phyloP scores from a whole-genome alignment of 1,140 invertebrate genomes.

The Bombus cullumanus region DNA sequence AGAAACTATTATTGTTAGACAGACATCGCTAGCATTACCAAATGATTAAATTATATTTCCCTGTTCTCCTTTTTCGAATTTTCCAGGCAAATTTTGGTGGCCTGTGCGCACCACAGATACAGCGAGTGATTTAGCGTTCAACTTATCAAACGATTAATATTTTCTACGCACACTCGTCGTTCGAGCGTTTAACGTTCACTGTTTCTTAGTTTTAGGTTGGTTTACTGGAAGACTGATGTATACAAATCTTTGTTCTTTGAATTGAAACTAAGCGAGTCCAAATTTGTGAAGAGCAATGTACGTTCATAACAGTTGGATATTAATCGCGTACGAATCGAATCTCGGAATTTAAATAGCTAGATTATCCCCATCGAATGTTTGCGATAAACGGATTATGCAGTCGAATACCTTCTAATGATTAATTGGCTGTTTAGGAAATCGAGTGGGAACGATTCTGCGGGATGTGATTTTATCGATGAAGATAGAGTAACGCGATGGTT shows the following conservation, averaged over 20 bases:
- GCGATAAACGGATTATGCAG: neutral
- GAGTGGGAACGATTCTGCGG: neutral
- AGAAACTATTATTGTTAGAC: conserved; percentile 4
- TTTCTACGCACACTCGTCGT: no score
- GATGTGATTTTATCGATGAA: conserved; percentile 8
- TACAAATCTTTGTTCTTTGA: no score
- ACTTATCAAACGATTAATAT: no score
- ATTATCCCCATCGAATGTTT: neutral
- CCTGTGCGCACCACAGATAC: neutral
- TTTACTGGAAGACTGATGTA: no score
- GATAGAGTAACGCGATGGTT: conserved; percentile 44
- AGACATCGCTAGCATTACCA: neutral
- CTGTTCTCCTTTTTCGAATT: neutral
- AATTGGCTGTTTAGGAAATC: conserved; percentile 3
- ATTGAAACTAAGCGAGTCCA: neutral
- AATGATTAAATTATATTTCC: neutral
- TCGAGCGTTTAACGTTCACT: no score
- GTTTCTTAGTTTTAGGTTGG: no score
- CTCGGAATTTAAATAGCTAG: neutral
- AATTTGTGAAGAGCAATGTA: neutral
- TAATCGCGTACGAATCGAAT: conserved; percentile 3
- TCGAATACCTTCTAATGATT: neutral
- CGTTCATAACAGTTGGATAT: neutral
- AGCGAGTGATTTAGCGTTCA: no score
- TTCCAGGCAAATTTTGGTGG: neutral